Base-by-base conservation (phyloP, 2,888 invertebrate genomes). In the Chirona hameri region DNA sequence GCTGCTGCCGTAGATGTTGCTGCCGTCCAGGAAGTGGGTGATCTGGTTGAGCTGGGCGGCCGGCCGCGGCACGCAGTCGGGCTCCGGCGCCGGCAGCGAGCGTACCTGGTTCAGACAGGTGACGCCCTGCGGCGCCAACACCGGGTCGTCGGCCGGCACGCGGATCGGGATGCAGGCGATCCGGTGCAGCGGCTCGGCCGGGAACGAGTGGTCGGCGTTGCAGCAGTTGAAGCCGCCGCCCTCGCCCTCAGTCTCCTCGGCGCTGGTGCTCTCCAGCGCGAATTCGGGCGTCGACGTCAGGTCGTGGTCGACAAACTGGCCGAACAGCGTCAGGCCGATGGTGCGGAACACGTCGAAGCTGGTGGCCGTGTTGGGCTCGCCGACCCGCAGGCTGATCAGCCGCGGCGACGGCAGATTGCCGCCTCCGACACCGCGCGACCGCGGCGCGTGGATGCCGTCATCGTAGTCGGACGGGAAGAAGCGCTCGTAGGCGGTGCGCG, bases 31-130 rank as follows among this genome's bases (percentile, higher is more conserved):
- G 76, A 18, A 76, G 76, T 76, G 76, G 21, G 76, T 76, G 39
- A 76, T 76, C 46, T 76, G 76, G 24, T 76, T 76, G 21, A 21
- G 76, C 76, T 76, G 76, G 24, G 31, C 31, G 14, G 15, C 21
- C 39, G 1, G 85, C 83, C 31, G 84, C 81, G 81, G 84, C 83
- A 24, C 83, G 83, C 7, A 85, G 83, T 21, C 84, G 29, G 7
- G 84, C 83, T 82, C 24, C n/a, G 24, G 24, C 12, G 46, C 46
- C 10, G 46, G 9, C 24, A 76, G 39, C 10, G 76, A 93, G 84
- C 94, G 90, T 9, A 93, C 92, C 86, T 94, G 93, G 89, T 93
- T 93, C 90, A 93, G 91, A 87, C 94, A 94, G 72, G 89, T 89
- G 14, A 89, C 87, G 2, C 84, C 82, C 18, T 80, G 72, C 14